These are phyloP conservation scores for Spialia ferax DNA, from an alignment of 2,888 invertebrate species.

Conservation along the genomic window DNA sequence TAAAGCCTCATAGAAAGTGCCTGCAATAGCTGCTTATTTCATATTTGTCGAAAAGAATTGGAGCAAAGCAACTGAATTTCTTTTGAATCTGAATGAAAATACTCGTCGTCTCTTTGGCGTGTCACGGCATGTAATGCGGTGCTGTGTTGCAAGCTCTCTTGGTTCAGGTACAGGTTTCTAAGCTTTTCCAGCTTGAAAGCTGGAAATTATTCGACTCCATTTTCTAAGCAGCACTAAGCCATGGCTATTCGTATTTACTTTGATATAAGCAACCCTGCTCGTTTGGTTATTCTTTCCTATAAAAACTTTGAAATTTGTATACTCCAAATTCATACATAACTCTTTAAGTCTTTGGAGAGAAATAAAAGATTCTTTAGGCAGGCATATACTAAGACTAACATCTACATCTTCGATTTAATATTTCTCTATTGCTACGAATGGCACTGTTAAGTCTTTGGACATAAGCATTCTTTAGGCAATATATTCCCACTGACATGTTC, in stretches of 20 bases:
- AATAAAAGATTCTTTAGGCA: too few relatives aligned
- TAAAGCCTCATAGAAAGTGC: neutral
- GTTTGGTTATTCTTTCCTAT: neutral
- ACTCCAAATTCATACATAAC: too few relatives aligned
- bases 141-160: neutral
- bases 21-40: conserved; percentile 12
- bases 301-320: neutral
- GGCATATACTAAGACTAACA: too few relatives aligned
- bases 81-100: conserved; percentile 25
- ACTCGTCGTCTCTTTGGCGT: neutral
- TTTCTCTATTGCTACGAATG: too few relatives aligned
- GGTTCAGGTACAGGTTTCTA: neutral
- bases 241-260: neutral
- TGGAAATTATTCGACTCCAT: neutral
- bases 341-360: too few relatives aligned
- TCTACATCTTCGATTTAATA: too few relatives aligned
- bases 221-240: neutral
- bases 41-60: conserved; percentile 20
- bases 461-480: too few relatives aligned
- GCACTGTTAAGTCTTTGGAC: too few relatives aligned
- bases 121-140: neutral
- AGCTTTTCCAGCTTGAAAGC: neutral
- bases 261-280: neutral
- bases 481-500: too few relatives aligned
- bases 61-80: conserved; percentile 28